A percentile compares a stretch with the other conserved stretches of the same genome.
phyloP scores from a whole-genome alignment of 2,797 vertebrate genomes.

The Liparis tanakae region DNA sequence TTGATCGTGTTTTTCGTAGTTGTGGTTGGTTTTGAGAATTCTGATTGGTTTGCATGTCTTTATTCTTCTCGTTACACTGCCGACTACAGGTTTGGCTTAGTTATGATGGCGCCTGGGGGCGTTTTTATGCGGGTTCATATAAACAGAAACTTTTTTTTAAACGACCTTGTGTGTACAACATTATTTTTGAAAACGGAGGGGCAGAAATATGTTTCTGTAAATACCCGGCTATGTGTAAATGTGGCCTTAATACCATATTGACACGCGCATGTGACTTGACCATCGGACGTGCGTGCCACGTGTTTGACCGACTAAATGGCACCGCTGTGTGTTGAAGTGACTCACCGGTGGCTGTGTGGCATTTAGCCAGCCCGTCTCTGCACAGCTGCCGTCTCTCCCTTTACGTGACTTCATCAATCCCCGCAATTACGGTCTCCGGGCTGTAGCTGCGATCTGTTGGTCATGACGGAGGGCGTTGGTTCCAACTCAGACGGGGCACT shows the following conservation, averaged over 20 bases:
- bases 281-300: background rate
- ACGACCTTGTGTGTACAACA: no score
- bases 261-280: background rate
- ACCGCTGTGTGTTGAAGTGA: constrained; percentile 26
- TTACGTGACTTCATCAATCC: constrained; percentile 66
- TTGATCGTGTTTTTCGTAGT: no score
- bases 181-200: no score
- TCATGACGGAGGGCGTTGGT: constrained; percentile 39
- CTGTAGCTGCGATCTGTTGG: constrained; percentile 53
- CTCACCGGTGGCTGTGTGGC: constrained; percentile 34
- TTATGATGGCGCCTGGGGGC: no score
- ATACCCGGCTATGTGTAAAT: no score
- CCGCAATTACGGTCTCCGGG: constrained; percentile 36
- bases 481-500: constrained; percentile 28
- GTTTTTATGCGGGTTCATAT: no score
- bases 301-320: constrained; percentile 18
- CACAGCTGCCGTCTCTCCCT: constrained; percentile 57
- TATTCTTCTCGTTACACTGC: no score
- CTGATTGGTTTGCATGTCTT: no score
- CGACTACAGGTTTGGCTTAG: no score
- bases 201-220: no score
- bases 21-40: no score
- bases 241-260: background rate
- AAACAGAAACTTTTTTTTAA: no score
- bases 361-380: constrained; percentile 51